These are phyloP conservation scores for Erythrolamprus reginae DNA, from an alignment of 2,113 vertebrate genomes.

Conservation along the genomic window DNA sequence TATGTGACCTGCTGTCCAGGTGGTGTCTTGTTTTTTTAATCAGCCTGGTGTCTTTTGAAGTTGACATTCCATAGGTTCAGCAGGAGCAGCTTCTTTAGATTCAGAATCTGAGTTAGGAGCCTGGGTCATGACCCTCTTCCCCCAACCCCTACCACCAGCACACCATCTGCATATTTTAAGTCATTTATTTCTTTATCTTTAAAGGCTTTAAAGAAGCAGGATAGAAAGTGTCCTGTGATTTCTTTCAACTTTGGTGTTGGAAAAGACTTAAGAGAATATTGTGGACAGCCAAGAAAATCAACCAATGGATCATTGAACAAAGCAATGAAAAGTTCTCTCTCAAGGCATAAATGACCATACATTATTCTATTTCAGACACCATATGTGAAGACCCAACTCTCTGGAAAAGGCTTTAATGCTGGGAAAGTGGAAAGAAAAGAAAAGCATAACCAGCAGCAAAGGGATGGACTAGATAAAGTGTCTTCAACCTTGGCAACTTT, in stretches of 20 bases:
- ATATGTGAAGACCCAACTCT: background rate
- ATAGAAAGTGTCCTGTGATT: background rate
- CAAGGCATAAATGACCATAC: background rate
- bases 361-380: background rate
- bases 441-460: background rate
- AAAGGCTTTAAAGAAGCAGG: background rate
- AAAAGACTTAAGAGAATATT: background rate
- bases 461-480: no score
- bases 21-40: background rate
- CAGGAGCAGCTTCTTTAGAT: background rate
- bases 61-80: background rate
- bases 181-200: background rate
- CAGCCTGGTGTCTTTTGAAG: background rate
- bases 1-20: background rate
- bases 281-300: background rate
- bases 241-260: background rate
- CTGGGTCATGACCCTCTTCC: background rate
- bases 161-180: background rate
- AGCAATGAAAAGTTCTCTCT: background rate
- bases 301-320: background rate
- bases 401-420: background rate
- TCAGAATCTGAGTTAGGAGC: background rate
- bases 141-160: background rate
- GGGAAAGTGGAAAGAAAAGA: background rate
- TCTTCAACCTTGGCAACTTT: no score